These are phyloP conservation scores for Rhynchomys soricoides DNA, from an alignment of 2,113 vertebrate genomes.

Conservation along the genomic window DNA sequence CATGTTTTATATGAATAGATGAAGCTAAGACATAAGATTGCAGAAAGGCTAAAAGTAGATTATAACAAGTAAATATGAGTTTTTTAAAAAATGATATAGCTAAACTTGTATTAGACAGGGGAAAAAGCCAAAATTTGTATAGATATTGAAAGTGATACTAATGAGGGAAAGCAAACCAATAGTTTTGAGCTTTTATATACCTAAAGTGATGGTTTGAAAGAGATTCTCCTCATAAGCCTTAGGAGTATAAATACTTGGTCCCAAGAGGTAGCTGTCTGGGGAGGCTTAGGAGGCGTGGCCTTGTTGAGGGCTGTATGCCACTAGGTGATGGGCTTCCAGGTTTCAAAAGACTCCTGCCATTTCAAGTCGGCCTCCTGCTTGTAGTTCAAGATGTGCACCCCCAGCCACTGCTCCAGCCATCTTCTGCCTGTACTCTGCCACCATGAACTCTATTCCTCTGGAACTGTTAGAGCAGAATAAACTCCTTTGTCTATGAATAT, in stretches of 20 bases:
- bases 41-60: neutral
- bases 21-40: constrained; percentile 25
- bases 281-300: neutral
- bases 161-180: constrained; percentile 34
- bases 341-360: neutral
- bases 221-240: neutral
- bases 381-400: neutral
- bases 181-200: neutral
- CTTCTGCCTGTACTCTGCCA: neutral
- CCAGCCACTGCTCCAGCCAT: neutral
- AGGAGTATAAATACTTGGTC: neutral
- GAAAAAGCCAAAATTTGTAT: neutral
- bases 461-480: neutral
- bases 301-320: neutral
- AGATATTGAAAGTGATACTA: constrained; percentile 16
- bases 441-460: neutral
- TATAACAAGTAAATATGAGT: constrained; percentile 11
- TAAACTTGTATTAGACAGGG: neutral
- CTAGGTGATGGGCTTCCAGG: neutral
- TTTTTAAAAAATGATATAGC: neutral
- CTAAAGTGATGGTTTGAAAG: neutral
- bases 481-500: neutral
- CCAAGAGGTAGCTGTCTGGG: neutral
- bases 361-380: neutral
- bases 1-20: constrained; percentile 2